Conservation (phyloP, 2,888 invertebrate genomes). For the Mythimna albipuncta region DNA sequence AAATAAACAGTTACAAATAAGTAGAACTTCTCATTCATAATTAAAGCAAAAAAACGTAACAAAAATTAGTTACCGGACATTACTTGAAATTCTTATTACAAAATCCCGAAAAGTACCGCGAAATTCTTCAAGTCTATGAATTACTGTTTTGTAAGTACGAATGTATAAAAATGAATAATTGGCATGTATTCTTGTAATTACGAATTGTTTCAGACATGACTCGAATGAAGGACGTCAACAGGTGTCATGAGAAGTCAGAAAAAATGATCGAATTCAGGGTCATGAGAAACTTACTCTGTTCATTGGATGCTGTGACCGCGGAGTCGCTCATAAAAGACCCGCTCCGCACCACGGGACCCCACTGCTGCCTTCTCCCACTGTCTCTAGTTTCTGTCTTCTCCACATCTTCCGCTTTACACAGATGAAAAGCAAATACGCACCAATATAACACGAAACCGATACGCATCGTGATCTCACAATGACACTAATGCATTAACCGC, state of each 20-base stretch:
- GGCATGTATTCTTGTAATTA: conserved; percentile 65
- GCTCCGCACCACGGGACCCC: conserved; percentile 83
- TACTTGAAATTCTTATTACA: conserved; percentile 14
- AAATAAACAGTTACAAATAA: too few relatives aligned
- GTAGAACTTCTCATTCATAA: background rate
- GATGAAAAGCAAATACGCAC: conserved; percentile 88
- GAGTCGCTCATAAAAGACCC: conserved; percentile 82
- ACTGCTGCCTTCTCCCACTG: conserved; percentile 83
- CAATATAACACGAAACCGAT: conserved; percentile 88
- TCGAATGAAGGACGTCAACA: conserved; percentile 80
- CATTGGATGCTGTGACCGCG: conserved; percentile 80
- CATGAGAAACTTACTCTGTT: conserved; percentile 84
- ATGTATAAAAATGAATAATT: conserved; percentile 58
- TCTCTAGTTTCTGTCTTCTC: conserved; percentile 87
- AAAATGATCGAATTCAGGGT: conserved; percentile 73
- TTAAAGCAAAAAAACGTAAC: background rate
- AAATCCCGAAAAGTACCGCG: conserved; percentile 29
- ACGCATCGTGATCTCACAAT: conserved; percentile 89
- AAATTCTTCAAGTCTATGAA: conserved; percentile 37
- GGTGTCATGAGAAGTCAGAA: conserved; percentile 79
- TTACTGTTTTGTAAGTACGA: conserved; percentile 33
- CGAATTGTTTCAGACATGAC: conserved; percentile 63
- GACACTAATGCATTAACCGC: conserved; percentile 84
- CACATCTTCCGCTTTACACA: conserved; percentile 87
- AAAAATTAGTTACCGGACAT: background rate